Percentiles rank a stretch among this genome's conserved stretches.
Evolutionary conservation across 1,140 invertebrate species (phyloP).

Genomic region (Zophobas atratus): DNA sequence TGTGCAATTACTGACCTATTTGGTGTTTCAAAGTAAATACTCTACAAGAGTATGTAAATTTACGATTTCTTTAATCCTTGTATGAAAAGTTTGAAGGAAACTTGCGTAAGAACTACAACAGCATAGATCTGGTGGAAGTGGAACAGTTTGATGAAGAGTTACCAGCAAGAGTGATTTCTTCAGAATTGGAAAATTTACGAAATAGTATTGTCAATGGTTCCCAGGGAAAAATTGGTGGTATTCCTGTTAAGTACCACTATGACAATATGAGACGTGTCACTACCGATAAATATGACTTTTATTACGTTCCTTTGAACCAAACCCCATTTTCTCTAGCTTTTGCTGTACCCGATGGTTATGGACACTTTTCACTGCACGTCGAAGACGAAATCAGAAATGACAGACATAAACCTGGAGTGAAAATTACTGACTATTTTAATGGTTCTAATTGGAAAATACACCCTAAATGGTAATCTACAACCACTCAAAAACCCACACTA

Average conservation of each 20-base stretch:
- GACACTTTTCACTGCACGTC: conserved; percentile 82
- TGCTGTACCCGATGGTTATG: conserved; percentile 84
- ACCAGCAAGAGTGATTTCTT: conserved; percentile 68
- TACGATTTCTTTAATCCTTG: conserved; percentile 49
- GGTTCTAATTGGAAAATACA: conserved; percentile 88
- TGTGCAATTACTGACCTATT: conserved; percentile 51
- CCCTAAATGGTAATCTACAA: conserved; percentile 82
- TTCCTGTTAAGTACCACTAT: conserved; percentile 85
- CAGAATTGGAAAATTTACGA: conserved; percentile 74
- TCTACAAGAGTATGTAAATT: neutral
- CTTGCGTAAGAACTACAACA: conserved; percentile 95
- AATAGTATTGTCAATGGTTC: conserved; percentile 82
- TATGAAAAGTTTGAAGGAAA: conserved; percentile 75
- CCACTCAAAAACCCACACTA: conserved; percentile 25
- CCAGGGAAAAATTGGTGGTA: conserved; percentile 75
- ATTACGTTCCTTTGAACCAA: conserved; percentile 82
- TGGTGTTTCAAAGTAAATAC: too few species aligned
- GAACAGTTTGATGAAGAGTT: conserved; percentile 82
- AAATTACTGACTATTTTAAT: conserved; percentile 78
- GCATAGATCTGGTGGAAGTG: conserved; percentile 95
- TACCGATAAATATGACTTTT: conserved; percentile 87
- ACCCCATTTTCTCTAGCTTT: conserved; percentile 91
- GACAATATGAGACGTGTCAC: conserved; percentile 88
- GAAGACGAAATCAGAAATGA: conserved; percentile 79
- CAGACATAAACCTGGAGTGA: conserved; percentile 74